phyloP scores from a whole-genome alignment of 2,888 invertebrate species.

The Biston stratarius region DNA sequence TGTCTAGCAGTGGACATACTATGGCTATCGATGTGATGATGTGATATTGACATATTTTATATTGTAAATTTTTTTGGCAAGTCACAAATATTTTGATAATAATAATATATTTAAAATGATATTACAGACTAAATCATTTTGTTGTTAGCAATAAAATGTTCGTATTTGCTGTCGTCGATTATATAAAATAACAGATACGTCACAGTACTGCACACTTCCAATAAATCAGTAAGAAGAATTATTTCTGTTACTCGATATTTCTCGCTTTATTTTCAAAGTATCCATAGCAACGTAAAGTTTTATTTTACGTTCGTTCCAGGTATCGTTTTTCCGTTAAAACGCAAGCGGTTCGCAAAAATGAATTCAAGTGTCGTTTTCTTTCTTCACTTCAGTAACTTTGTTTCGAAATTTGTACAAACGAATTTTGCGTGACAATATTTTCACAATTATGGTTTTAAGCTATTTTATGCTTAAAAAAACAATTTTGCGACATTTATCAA shows the following conservation, averaged over 20 bases:
- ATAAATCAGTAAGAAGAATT: constrained; percentile 13
- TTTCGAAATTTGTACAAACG: not conserved
- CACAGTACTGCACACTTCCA: not conserved
- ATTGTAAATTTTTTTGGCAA: no score
- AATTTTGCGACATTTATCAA: no score
- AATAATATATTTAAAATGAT: no score
- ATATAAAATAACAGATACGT: not conserved
- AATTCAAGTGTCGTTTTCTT: constrained; percentile 32
- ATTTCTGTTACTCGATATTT: constrained; percentile 19
- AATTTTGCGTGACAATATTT: not conserved
- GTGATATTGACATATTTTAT: no score
- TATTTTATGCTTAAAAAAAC: not conserved
- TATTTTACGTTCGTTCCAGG: constrained; percentile 14
- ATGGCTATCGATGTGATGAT: no score
- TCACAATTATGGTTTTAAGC: not conserved
- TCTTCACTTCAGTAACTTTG: constrained; percentile 29
- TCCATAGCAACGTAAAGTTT: constrained; percentile 14
- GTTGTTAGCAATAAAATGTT: no score
- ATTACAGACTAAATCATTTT: no score
- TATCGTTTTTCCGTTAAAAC: constrained; percentile 22
- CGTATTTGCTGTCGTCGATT: no score
- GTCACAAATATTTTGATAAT: no score
- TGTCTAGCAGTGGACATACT: no score
- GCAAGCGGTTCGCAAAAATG: not conserved
- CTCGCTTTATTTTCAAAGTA: constrained; percentile 11